Evolutionary conservation across 2,797 vertebrate genomes (phyloP).

Genomic region (Tarsius wallacei): DNA sequence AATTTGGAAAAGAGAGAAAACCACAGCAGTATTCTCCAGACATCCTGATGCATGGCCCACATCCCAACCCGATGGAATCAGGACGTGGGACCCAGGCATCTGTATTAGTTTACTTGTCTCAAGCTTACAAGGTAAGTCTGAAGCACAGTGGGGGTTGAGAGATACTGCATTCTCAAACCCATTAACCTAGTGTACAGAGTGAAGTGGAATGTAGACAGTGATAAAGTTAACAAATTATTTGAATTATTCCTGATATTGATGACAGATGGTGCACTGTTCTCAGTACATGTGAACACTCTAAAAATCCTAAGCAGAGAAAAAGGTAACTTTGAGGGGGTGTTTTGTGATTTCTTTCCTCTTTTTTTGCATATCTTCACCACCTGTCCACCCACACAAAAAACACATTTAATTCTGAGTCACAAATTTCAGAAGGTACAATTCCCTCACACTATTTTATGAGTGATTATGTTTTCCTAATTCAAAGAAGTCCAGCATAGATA

Average conservation of each 20-base stretch:
- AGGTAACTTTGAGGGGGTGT: conserved; percentile 50
- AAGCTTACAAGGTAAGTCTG: neutral
- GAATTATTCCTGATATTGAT: conserved; percentile 58
- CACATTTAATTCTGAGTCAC: conserved; percentile 84
- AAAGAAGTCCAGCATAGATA: conserved; percentile 68
- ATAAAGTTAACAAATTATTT: conserved; percentile 61
- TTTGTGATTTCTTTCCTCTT: conserved; percentile 15
- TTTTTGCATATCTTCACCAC: conserved; percentile 80
- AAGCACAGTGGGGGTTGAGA: neutral
- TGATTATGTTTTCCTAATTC: conserved; percentile 81
- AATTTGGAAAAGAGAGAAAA: conserved; percentile 4
- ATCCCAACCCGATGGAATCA: neutral
- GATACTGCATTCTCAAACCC: neutral
- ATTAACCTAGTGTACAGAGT: neutral
- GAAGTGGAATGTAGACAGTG: neutral
- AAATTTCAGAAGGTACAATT: conserved; percentile 82
- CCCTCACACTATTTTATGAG: conserved; percentile 83
- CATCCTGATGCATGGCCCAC: neutral
- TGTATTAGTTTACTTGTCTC: conserved; percentile 2
- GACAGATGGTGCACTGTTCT: conserved; percentile 58
- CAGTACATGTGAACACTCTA: conserved; percentile 69
- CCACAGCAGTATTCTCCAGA: neutral
- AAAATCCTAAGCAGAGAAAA: conserved; percentile 70
- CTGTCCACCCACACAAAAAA: conserved; percentile 86
- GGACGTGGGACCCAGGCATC: neutral